These are phyloP conservation scores for Siniperca obscura DNA, from an alignment of 2,797 vertebrate genomes.

Conservation along the genomic window DNA sequence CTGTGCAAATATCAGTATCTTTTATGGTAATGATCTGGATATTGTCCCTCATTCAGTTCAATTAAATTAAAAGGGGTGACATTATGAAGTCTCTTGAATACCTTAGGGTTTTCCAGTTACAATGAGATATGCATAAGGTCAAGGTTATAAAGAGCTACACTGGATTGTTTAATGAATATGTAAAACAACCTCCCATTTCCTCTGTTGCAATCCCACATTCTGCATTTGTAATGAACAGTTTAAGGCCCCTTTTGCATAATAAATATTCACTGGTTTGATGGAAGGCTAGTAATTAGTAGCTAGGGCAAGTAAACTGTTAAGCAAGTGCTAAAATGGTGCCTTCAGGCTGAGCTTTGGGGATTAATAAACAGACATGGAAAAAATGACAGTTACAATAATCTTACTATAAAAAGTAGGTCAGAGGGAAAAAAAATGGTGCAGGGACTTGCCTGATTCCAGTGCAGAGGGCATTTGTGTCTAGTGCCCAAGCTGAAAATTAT, in stretches of 20 bases:
- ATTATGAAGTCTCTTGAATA: conserved; percentile 61
- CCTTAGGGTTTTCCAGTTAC: conserved; percentile 57
- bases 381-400: conserved; percentile 88
- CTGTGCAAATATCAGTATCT: conserved; percentile 58
- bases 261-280: conserved; percentile 57
- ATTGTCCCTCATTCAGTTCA: conserved; percentile 45
- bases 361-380: conserved; percentile 87
- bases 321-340: conserved; percentile 81
- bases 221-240: conserved; percentile 59
- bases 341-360: conserved; percentile 83
- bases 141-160: conserved; percentile 64
- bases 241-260: conserved; percentile 39
- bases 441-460: conserved; percentile 79
- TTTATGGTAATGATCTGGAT: conserved; percentile 60
- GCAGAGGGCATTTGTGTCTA: conserved; percentile 82
- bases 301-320: conserved; percentile 76
- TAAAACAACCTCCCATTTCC: conserved; percentile 41
- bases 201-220: conserved; percentile 31
- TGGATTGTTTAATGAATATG: conserved; percentile 69
- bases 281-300: conserved; percentile 77
- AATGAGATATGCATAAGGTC: conserved; percentile 68
- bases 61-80: conserved; percentile 62
- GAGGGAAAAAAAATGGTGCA: conserved; percentile 59
- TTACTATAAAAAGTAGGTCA: conserved; percentile 87
- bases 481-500: conserved; percentile 79